Evolutionary conservation across 2,797 vertebrate species (phyloP), one percentile per base, ranked within the genome.

Genomic region (Protonibea diacanthus): DNA sequence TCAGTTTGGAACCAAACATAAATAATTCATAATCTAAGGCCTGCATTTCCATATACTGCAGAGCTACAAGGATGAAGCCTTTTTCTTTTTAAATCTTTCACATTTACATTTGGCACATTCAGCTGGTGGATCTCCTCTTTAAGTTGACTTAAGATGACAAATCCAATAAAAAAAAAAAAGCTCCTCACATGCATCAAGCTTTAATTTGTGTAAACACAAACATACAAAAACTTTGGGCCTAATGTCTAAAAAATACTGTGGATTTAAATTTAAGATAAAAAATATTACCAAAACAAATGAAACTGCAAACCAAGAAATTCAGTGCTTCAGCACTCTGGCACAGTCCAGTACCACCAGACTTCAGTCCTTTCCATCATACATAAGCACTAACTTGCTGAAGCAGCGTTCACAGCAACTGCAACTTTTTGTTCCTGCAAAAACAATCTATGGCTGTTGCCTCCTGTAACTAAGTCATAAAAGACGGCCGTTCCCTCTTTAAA

Each of bases 21-120:
- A 90, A 88, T 90, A 78, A 90, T 87, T 84, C 65, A 90, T 61
- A 1, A 48, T 45, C 59, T 17, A 40, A 42, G 57, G n/a, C 21
- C 14, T 71, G 65, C 42, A 73, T 82, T 77, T 87, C 63, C 66
- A 86, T 71, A 52, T 25, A 59, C 44, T 56, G 68, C 65, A 61
- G 69, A 68, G 71, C 77, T 68, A 56, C 68, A 73, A 71, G 71
- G 58, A 82, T 6, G 25, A 45, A 47, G 70, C 49, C 49, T 75
- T 48, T 70, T 61, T 58, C 8, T 62, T 74, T 47, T 25, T 69
- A 66, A 74, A 81, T 74, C 40, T 69, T 76, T 57, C 70, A 33
- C 66, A 69, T 86, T 81, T 64, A 68, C 76, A 78, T 70, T 29
- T 53, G 64, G 83, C 40, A 45, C 71, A 18, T 60, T 74, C 45